Evolutionary conservation across 2,797 vertebrate genomes (phyloP), one percentile per base, ranked within the genome.

Genomic region (Gymnocypris eckloni): DNA sequence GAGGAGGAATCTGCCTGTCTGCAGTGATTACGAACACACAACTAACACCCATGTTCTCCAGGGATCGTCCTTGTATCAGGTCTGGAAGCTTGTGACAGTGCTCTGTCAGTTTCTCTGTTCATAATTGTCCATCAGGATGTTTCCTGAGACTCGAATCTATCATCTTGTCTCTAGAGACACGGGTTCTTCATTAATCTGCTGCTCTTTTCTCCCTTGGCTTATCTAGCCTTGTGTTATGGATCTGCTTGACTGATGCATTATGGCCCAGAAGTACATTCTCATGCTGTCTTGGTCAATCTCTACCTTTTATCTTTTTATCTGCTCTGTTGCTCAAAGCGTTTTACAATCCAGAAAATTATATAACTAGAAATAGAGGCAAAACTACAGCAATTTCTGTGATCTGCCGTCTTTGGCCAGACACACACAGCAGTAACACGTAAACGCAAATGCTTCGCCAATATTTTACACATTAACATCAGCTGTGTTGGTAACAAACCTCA

Each of bases 1-100:
- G 69, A 79, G 39, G 75, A 86, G 81, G 81, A 15, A 45, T 72
- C 85, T 82, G 86, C 79, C 86, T 85, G 79, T 78, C 82, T 54
- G 64, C 56, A 67, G 56, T 54, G 72, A 73, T 84, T 20, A 87
- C 64, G 67, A 87, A 83, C 45, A 83, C 72, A 81, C 28, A 64
- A n/a, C 71, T 81, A 67, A 80, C 80, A 78, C 84, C 66, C 48
- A 81, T 81, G 81, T 82, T 83, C 75, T 79, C 71, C 10, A 66
- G 77, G 71, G 86, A 83, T 18, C 43, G 13, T 18, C 20, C 33
- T 67, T 15, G 7, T 28, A 41, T 83, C 54, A 54, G 28, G 28
- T 4, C 9, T 54, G 71, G 70, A 37, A 43, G 76, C 37, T 48
- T 50, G 20, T 1, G 70, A 79, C 81, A 73, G 64, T 75, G 81